These are phyloP conservation scores for Cygnus atratus DNA, from an alignment of 2,113 vertebrate genomes.

Conservation along the genomic window DNA sequence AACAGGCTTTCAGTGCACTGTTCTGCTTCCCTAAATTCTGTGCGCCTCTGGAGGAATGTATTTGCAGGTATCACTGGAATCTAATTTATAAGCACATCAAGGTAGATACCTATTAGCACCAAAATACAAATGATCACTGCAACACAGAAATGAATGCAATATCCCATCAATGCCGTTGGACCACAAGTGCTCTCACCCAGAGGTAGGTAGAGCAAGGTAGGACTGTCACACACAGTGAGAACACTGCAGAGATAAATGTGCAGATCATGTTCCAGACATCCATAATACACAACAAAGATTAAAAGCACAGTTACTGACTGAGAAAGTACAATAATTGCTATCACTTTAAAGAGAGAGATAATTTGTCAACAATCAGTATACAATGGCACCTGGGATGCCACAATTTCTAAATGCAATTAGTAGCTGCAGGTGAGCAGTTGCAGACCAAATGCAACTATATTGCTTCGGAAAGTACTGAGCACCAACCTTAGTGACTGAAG, in stretches of 20 bases:
- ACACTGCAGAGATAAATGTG: background rate
- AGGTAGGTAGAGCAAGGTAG: background rate
- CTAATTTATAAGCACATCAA: background rate
- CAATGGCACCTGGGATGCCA: background rate
- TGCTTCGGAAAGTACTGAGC: background rate
- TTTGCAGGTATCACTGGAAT: background rate
- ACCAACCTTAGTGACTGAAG: background rate
- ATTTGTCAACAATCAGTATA: background rate
- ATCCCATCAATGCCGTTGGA: background rate
- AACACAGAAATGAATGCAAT: background rate
- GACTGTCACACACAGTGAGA: background rate
- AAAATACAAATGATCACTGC: background rate
- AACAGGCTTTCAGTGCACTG: background rate
- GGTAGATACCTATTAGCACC: background rate
- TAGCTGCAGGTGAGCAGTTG: background rate
- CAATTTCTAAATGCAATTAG: background rate
- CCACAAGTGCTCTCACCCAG: background rate
- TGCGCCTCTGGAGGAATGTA: background rate
- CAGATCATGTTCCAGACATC: background rate
- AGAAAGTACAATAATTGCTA: background rate
- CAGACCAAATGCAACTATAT: background rate
- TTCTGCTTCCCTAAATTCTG: fast-evolving
- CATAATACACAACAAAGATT: background rate
- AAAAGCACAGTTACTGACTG: background rate
- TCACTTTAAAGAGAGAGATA: background rate